Base-by-base conservation (phyloP, 2,888 invertebrate genomes). In the Ormyrus thymus region DNA sequence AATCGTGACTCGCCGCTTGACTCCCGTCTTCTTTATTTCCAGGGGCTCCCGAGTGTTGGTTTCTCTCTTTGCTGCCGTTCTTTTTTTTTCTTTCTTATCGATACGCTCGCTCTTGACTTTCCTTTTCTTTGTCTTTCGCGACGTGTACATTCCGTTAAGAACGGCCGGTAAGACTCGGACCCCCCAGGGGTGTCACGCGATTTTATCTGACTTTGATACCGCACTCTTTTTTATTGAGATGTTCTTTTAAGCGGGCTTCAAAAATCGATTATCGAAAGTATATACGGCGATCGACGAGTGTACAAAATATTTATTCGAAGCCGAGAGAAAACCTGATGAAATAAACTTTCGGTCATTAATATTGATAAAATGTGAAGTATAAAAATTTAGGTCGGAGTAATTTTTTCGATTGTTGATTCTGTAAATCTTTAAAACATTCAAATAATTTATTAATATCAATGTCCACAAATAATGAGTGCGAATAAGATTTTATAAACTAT, bases 161-260 rank as follows among this genome's bases (percentile, higher is more conserved):
- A 83, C 82, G 83, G 84, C 84, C 29, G 29, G 82, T 82, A 77
- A 82, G 78, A 59, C 66, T 78, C 86, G 87, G 86, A 87, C 86
- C 86, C 73, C 87, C 86, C 87, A 88, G 85, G 85, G 87, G 84
- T 89, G 89, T 90, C 89, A 88, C 85, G 87, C 83, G 87, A 87
- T 87, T 84, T 82, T 86, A 88, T 88, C 87, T 61, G 43, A 59
- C 66, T 73, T 62, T 43, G 9, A 64, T 65, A 43, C 10, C n/a
- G 55, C 1, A 15, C 43, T 65, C 7, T 51, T 4, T 56, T 66
- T 66, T 50, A 13, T 55, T 6, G 29, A 64, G 55, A 64, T 29
- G 46, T 50, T 50, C 58, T 46, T 29, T 29, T 29, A 29, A 29
- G 29, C 29, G 29, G 29, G 29, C 29, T 29, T 29, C 29, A 4